A percentile compares a stretch with the other conserved stretches of the same genome.
phyloP scores from a whole-genome alignment of 2,888 invertebrate species.

The Sialis fuliginosa region DNA sequence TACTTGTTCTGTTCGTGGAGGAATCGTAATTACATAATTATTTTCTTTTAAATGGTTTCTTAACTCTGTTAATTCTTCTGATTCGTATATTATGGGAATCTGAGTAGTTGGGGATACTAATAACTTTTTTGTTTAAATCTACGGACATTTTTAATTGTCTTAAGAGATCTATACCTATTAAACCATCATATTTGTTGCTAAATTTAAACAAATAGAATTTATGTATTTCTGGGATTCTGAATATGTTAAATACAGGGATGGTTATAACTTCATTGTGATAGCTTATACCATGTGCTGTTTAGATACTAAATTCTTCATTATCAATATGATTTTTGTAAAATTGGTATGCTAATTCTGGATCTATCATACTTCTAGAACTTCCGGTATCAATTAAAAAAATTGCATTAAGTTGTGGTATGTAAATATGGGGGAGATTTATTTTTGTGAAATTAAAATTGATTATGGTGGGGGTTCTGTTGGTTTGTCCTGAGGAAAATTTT shows the following conservation, averaged over 20 bases:
- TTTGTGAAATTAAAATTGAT: too few relatives aligned
- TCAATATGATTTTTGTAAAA: slow-evolving; percentile 5
- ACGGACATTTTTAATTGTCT: slow-evolving; percentile 6
- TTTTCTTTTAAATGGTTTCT: too few relatives aligned
- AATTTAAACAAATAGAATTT: slow-evolving; percentile 9
- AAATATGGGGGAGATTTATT: too few relatives aligned
- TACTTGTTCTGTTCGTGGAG: too few relatives aligned
- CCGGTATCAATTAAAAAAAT: slow-evolving; percentile 8
- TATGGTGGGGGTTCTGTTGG: too few relatives aligned
- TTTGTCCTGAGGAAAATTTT: too few relatives aligned
- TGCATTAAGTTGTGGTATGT: slow-evolving; percentile 7
- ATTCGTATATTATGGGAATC: too few relatives aligned
- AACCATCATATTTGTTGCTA: slow-evolving; percentile 7
- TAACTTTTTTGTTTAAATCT: slow-evolving; percentile 1
- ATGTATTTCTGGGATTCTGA: slow-evolving; percentile 5
- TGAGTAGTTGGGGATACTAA: slow-evolving; percentile 2
- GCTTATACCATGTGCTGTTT: too few relatives aligned
- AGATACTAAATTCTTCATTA: too few relatives aligned
- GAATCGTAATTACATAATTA: too few relatives aligned
- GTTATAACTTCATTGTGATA: too few relatives aligned
- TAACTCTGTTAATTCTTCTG: too few relatives aligned
- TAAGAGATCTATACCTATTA: slow-evolving; percentile 7
- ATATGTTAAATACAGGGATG: slow-evolving; percentile 7
- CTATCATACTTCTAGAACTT: slow-evolving; percentile 7
- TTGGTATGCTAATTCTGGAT: slow-evolving; percentile 6